Evolutionary conservation across 2,888 invertebrate species (phyloP).

Genomic region (Meteorus cinctellus): DNA sequence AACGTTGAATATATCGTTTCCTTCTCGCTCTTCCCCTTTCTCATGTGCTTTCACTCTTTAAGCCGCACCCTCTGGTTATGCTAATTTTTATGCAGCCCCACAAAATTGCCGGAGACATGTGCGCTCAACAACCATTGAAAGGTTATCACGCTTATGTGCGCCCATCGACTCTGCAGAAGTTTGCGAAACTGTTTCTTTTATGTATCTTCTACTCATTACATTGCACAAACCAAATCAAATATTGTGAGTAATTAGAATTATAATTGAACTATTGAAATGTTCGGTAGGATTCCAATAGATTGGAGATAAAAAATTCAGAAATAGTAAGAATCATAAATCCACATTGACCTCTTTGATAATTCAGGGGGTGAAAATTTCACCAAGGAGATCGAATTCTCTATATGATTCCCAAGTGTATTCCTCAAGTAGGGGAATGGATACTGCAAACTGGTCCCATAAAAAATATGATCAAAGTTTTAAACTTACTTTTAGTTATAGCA

Average conservation of each 20-base stretch:
- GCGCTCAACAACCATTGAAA: conserved; percentile 49
- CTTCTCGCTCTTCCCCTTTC: conserved; percentile 31
- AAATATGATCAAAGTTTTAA: no score
- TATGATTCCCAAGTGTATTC: no score
- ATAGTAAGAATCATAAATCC: no score
- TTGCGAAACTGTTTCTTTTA: conserved; percentile 28
- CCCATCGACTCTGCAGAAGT: conserved; percentile 25
- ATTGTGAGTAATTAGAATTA: not conserved
- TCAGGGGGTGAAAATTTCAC: no score
- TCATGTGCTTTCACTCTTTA: not conserved
- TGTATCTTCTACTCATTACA: conserved; percentile 1
- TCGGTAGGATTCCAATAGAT: no score
- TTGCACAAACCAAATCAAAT: not conserved
- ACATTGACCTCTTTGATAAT: no score
- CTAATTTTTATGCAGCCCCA: conserved; percentile 58
- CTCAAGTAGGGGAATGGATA: no score
- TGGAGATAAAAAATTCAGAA: no score
- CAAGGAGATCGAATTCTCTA: no score
- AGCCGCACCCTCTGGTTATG: conserved; percentile 52
- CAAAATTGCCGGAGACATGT: conserved; percentile 54
- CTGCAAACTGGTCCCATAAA: no score
- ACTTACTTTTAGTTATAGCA: no score
- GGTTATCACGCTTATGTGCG: conserved; percentile 37
- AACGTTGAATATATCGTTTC: conserved; percentile 24
- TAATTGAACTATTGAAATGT: no score